Percentiles rank a stretch among this genome's conserved stretches.
Evolutionary conservation across 92 coral and sea anemone species (phyloP).

Genomic region (Actinostola sp.): DNA sequence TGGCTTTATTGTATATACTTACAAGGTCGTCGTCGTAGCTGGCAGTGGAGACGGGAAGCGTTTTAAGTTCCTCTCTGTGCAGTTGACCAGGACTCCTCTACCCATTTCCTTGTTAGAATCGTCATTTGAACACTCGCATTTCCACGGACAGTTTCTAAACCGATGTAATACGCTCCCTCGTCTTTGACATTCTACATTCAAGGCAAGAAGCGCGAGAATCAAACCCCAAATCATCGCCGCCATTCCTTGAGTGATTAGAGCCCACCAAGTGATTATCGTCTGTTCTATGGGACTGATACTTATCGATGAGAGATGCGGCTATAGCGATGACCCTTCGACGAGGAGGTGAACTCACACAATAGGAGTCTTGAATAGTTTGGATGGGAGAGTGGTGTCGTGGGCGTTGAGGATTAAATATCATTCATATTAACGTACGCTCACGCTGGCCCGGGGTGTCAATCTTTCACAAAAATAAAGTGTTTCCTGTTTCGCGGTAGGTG

Average conservation of each 20-base stretch:
- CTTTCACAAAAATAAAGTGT: no score
- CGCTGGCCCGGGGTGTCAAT: no score
- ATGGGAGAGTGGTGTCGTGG: no score
- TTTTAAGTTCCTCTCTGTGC: conserved; percentile 55
- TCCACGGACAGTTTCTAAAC: conserved; percentile 30
- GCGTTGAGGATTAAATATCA: no score
- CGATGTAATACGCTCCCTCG: not conserved
- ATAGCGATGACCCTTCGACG: no score
- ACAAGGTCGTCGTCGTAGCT: conserved; percentile 56
- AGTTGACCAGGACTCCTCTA: conserved; percentile 61
- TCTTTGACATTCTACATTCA: conserved; percentile 4
- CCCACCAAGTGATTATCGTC: no score
- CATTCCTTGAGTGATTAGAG: not conserved
- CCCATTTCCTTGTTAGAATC: conserved; percentile 25
- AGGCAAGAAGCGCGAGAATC: not conserved
- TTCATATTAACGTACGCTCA: no score
- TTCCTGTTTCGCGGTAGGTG: no score
- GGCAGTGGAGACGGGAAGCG: conserved; percentile 65
- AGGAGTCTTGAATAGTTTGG: no score
- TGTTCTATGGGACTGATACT: no score
- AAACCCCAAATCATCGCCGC: not conserved
- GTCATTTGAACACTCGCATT: conserved; percentile 53
- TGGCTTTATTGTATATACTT: conserved; percentile 32
- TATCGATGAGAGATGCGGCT: no score
- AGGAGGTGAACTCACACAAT: no score